Base-by-base conservation (phyloP, 2,888 invertebrate genomes). In the Chorisops tibialis region DNA sequence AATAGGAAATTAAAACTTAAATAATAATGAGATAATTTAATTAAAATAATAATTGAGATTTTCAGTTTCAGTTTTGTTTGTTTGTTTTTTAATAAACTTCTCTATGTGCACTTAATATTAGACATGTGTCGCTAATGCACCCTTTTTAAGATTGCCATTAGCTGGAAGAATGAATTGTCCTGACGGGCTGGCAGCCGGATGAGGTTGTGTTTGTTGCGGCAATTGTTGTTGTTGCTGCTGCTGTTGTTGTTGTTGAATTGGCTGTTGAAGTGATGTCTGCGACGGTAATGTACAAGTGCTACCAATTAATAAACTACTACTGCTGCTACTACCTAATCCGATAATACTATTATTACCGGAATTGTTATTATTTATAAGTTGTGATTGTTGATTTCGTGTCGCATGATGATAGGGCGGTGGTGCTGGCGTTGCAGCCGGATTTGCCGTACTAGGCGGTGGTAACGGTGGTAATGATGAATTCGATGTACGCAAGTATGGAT, bases 401-500 rank as follows among this genome's bases (percentile, higher is more conserved):
- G 45, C 45, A 14, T 45, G 56, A 70, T 84, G 84, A 72, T 90
- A 90, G 2, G 90, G 90, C 4, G 89, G 89, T 43, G 90, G 89
- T 50, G 90, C 89, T 18, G 89, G 91, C 39, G 89, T 91, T 2
- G 88, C 89, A 39, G 87, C 88, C 5, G 87, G 89, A 77, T 89
- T 89, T 50, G 83, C 87, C 65, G 87, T 89, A 77, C 80, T 85
- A 69, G 80, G 85, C 72, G 81, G 85, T 73, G 82, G 85, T 70
- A 79, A 71, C 60, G 79, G 78, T 77, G 79, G 76, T 74, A 79
- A 73, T 65, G 77, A 75, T 64, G 77, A 82, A 65, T 82, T 85
- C 51, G 85, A 85, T 63, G 85, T 86, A 72, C 93, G 82, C 67
- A 93, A 80, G 77, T 93, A 93, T 1, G 93, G 93, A 78, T 94